Evolutionary conservation across 2,797 vertebrate genomes (phyloP).

Genomic region (Cyclopterus lumpus): DNA sequence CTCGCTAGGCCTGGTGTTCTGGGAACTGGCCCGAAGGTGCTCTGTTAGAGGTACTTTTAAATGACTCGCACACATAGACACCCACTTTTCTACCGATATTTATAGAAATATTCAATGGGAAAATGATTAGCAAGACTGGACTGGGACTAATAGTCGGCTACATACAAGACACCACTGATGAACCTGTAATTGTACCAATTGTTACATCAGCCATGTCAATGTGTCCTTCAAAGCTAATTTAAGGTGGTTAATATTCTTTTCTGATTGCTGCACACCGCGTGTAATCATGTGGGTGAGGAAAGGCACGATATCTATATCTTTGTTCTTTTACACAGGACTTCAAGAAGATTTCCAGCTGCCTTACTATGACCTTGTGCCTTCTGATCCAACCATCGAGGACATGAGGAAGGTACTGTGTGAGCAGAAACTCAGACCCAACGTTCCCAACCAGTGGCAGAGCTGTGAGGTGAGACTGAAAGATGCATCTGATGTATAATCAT

Average conservation of each 20-base stretch:
- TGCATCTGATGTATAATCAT: neutral
- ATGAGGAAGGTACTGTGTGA: conserved; percentile 97
- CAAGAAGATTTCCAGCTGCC: conserved; percentile 97
- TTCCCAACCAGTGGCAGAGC: conserved; percentile 99
- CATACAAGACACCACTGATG: neutral
- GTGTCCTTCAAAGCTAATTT: neutral
- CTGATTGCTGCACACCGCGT: neutral
- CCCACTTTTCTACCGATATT: neutral
- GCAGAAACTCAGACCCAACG: conserved; percentile 93
- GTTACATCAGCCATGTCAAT: neutral
- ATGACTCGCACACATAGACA: neutral
- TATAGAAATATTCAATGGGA: neutral
- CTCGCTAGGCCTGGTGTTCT: conserved; percentile 94
- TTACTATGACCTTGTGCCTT: conserved; percentile 97
- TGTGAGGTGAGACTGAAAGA: conserved; percentile 89
- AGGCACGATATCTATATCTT: neutral
- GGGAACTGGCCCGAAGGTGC: conserved; percentile 95
- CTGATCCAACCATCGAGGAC: conserved; percentile 95
- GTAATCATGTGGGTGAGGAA: neutral
- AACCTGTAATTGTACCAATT: neutral
- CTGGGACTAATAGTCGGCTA: neutral
- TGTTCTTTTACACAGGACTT: conserved; percentile 80
- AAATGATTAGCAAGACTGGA: neutral
- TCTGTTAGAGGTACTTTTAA: conserved; percentile 88
- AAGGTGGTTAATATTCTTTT: neutral